Conservation (phyloP, 2,888 invertebrate genomes). For the Parnassius orleans region DNA sequence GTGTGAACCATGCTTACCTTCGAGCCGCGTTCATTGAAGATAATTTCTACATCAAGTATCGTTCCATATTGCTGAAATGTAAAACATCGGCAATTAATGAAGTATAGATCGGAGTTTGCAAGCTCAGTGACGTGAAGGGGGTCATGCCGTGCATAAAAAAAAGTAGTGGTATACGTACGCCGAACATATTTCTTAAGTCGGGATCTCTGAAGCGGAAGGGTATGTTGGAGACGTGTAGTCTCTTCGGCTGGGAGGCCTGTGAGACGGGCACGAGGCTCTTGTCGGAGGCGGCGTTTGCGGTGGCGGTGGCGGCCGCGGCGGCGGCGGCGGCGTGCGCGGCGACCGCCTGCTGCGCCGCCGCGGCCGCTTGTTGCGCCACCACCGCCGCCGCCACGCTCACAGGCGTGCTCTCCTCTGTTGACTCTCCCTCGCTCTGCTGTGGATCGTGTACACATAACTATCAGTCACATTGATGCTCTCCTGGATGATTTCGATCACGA, state of each 20-base stretch:
- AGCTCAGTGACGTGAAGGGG: constrained; percentile 24
- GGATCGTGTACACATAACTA: constrained; percentile 8
- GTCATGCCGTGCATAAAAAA: constrained; percentile 37
- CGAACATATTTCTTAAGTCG: constrained; percentile 98
- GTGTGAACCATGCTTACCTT: constrained; percentile 89
- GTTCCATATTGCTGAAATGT: constrained; percentile 97
- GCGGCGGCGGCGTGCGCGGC: constrained; percentile 76
- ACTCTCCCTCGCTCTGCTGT: constrained; percentile 74
- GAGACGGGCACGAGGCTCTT: constrained; percentile 77
- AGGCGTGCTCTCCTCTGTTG: constrained; percentile 77
- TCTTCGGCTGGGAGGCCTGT: constrained; percentile 88
- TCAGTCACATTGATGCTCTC: not conserved
- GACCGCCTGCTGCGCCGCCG: constrained; percentile 66
- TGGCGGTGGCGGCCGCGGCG: constrained; percentile 61
- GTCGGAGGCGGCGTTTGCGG: constrained; percentile 64
- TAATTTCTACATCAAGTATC: constrained; percentile 99
- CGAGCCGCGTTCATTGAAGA: constrained; percentile 99
- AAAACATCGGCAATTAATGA: constrained; percentile 57
- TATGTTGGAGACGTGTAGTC: constrained; percentile 99
- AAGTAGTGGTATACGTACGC: constrained; percentile 85
- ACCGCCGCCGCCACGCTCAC: constrained; percentile 73
- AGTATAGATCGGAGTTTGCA: constrained; percentile 15
- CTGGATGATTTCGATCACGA: too few relatives aligned
- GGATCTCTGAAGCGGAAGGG: constrained; percentile 99
- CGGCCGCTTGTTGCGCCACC: constrained; percentile 61